Percentiles rank a stretch among this genome's conserved stretches.
Conservation (phyloP, 2,113 vertebrate genomes). For the Chiloscyllium plagiosum region DNA sequence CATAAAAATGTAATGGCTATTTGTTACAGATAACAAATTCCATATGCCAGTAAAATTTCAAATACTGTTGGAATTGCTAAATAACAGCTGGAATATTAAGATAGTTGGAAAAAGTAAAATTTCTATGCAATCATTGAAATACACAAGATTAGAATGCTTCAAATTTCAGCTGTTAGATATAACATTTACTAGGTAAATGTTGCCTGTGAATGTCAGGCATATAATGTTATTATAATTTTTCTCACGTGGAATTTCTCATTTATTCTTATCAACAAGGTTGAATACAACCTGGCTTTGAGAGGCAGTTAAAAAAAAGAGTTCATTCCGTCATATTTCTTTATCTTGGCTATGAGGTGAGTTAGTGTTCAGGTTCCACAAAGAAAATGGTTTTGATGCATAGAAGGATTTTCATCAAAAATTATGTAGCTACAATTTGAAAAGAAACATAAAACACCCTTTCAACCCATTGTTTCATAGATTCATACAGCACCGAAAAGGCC, state of each 20-base stretch:
- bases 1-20: neutral
- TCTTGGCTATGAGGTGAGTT: neutral
- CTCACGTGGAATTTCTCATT: slow-evolving; percentile 6
- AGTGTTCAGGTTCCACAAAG: neutral
- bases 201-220: neutral
- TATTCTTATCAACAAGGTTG: slow-evolving; percentile 25
- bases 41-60: neutral
- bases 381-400: neutral
- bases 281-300: neutral
- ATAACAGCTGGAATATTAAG: neutral
- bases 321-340: neutral
- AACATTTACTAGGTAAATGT: slow-evolving; percentile 3
- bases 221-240: slow-evolving; percentile 15
- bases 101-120: slow-evolving; percentile 4
- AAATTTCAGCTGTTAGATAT: neutral
- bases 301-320: neutral
- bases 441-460: neutral
- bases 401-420: neutral
- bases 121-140: neutral
- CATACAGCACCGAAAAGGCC: too few relatives aligned
- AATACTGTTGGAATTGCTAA: neutral
- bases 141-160: slow-evolving; percentile 24
- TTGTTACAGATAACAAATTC: neutral
- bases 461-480: too few relatives aligned
- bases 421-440: slow-evolving; percentile 13